Evolutionary conservation across 2,797 vertebrate species (phyloP).

Genomic region (Tokudaia muenninki): DNA sequence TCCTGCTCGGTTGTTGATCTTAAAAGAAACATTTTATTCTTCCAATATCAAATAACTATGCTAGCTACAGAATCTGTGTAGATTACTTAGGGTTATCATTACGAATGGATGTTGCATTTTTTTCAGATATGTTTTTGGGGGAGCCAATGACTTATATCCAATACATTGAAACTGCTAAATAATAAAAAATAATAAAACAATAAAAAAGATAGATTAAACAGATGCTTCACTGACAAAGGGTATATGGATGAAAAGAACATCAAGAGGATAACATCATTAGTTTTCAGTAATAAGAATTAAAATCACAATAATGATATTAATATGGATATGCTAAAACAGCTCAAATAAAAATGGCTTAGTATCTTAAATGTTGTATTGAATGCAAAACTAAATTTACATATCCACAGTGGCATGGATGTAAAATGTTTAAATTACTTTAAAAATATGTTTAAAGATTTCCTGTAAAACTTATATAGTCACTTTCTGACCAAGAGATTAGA

Average conservation of each 20-base stretch:
- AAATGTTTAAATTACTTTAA: not conserved
- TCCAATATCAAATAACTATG: not conserved
- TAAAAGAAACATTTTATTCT: constrained; percentile 6
- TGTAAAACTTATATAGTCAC: not conserved
- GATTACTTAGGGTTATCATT: not conserved
- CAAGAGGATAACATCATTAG: not conserved
- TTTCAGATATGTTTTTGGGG: not conserved
- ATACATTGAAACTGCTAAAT: not conserved
- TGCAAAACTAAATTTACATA: not conserved
- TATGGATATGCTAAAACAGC: not conserved
- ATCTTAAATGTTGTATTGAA: not conserved
- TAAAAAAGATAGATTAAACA: constrained; percentile 14
- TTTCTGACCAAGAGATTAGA: not conserved
- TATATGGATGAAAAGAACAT: not conserved
- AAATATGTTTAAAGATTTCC: not conserved
- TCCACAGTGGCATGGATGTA: not conserved
- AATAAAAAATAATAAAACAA: not conserved
- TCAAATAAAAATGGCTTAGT: not conserved
- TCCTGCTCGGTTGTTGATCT: not conserved
- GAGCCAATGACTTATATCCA: not conserved
- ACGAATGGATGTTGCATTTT: constrained; percentile 23
- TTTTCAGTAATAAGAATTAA: constrained; percentile 36
- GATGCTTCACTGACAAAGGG: not conserved
- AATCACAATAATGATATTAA: not conserved
- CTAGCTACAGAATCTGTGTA: not conserved